Conservation (phyloP, 2,797 vertebrate species). For the Vireo griseus region DNA sequence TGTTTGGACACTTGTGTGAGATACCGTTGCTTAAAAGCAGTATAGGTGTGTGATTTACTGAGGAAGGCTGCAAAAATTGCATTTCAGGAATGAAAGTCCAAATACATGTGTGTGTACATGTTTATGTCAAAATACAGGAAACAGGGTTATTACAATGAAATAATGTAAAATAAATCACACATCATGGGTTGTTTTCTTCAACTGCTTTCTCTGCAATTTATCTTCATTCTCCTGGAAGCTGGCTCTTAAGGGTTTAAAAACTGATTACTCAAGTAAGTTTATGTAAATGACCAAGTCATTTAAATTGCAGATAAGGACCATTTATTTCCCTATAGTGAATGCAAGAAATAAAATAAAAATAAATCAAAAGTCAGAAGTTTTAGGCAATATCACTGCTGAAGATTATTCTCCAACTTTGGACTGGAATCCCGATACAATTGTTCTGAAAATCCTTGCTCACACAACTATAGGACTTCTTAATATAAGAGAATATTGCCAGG, state of each 20-base stretch:
- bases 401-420: background rate
- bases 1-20: background rate
- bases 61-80: background rate
- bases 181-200: background rate
- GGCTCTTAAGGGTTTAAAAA: background rate
- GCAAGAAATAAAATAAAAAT: background rate
- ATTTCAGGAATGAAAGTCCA: background rate
- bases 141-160: background rate
- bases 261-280: background rate
- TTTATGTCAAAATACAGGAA: background rate
- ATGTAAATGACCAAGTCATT: background rate
- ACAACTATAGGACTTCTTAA: background rate
- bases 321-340: background rate
- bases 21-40: fast-evolving
- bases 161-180: background rate
- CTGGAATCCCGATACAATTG: background rate
- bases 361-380: background rate
- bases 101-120: background rate
- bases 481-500: background rate
- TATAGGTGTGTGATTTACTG: background rate
- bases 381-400: background rate
- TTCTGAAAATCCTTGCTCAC: background rate
- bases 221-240: background rate
- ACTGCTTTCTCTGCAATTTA: background rate
- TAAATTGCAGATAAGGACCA: background rate